Evolutionary conservation across 2,888 invertebrate species (phyloP).

Genomic region (Chymomyza procnemis): DNA sequence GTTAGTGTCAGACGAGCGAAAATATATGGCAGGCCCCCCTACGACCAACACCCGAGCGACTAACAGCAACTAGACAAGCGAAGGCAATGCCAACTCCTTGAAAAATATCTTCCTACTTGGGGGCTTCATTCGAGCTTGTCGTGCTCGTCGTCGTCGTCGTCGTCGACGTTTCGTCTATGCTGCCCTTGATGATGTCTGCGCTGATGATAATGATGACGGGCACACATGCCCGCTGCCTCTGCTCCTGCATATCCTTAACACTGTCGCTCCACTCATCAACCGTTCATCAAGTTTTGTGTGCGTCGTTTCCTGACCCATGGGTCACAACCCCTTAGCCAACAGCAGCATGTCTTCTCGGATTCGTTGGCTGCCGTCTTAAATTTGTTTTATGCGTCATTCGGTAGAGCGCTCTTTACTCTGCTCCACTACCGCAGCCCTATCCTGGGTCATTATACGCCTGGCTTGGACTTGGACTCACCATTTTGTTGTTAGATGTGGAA

Average conservation of each 20-base stretch:
- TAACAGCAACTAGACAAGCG: background rate
- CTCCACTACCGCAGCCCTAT: slow-evolving; percentile 20
- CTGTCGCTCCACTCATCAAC: slow-evolving; percentile 31
- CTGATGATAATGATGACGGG: slow-evolving; percentile 47
- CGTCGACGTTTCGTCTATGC: background rate
- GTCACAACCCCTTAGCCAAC: slow-evolving; percentile 6
- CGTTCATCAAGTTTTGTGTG: slow-evolving; percentile 51
- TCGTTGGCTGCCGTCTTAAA: slow-evolving; percentile 41
- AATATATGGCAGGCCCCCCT: slow-evolving; percentile 75
- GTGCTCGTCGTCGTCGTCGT: too few relatives aligned
- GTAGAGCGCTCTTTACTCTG: background rate
- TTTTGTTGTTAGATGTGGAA: slow-evolving; percentile 64
- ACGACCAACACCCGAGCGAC: background rate
- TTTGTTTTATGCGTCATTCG: slow-evolving; percentile 67
- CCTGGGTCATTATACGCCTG: slow-evolving; percentile 64
- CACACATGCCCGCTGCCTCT: slow-evolving; percentile 21
- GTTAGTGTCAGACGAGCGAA: slow-evolving; percentile 79
- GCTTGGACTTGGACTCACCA: slow-evolving; percentile 58
- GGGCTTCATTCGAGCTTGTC: slow-evolving; percentile 4
- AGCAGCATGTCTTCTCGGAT: slow-evolving; percentile 12
- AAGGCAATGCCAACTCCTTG: background rate
- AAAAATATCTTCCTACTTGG: slow-evolving; percentile 53
- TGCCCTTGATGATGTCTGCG: slow-evolving; percentile 13
- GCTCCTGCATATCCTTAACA: slow-evolving; percentile 14
- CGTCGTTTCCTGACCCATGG: background rate